These are phyloP conservation scores for Callosobruchus maculatus DNA, from an alignment of 2,888 invertebrate genomes.

Conservation along the genomic window DNA sequence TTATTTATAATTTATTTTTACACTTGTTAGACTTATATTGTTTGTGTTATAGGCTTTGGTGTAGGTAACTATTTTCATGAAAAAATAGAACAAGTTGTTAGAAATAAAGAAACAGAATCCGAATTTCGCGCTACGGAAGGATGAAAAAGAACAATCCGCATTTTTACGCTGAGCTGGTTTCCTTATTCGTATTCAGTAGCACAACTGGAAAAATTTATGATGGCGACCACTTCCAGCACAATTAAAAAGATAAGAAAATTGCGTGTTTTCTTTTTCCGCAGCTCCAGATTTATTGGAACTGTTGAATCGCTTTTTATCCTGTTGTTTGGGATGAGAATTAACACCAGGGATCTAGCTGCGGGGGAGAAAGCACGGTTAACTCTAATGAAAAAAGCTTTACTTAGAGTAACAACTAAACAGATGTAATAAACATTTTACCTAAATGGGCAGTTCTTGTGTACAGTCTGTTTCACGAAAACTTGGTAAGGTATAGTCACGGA, in stretches of 20 bases:
- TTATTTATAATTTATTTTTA: too few species aligned
- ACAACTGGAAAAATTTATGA: not conserved
- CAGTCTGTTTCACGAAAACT: too few species aligned
- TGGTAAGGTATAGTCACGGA: too few species aligned
- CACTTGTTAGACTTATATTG: too few species aligned
- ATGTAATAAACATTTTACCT: too few species aligned
- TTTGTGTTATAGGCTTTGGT: too few species aligned
- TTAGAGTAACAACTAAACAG: too few species aligned
- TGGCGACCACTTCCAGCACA: not conserved
- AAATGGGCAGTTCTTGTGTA: too few species aligned
- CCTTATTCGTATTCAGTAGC: not conserved
- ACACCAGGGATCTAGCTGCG: not conserved
- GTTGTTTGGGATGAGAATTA: not conserved
- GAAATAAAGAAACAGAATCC: too few species aligned
- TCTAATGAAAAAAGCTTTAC: too few species aligned
- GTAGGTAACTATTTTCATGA: too few species aligned
- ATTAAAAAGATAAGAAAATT: not conserved
- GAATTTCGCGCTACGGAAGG: not conserved
- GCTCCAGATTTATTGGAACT: not conserved
- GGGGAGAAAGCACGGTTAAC: not conserved
- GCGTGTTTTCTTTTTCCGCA: not conserved
- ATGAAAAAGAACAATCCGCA: not conserved
- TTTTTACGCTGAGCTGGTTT: not conserved
- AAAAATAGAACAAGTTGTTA: too few species aligned
- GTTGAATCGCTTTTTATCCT: not conserved